Conservation (phyloP, 2,113 vertebrate species). For the Sturnira hondurensis region DNA sequence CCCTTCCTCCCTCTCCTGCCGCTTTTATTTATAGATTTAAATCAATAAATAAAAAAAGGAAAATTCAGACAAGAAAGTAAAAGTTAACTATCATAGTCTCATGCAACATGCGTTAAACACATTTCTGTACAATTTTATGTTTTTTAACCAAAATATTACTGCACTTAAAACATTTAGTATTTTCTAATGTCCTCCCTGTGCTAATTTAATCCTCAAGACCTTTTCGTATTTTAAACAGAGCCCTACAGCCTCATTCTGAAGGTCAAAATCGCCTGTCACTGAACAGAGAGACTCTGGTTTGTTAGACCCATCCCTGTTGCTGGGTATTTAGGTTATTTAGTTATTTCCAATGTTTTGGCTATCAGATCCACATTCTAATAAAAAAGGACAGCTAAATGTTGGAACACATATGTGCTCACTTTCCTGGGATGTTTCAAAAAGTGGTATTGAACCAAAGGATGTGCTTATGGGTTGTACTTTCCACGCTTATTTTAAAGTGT, state of each 20-base stretch:
- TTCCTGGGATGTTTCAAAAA: neutral
- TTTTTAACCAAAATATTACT: neutral
- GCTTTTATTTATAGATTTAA: too few relatives aligned
- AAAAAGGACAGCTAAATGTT: neutral
- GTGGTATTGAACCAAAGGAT: neutral
- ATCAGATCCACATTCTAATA: neutral
- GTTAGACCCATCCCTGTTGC: neutral
- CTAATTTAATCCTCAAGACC: neutral
- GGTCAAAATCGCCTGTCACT: neutral
- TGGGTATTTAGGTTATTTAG: neutral
- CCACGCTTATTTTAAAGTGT: neutral
- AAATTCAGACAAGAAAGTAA: neutral
- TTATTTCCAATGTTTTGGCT: neutral
- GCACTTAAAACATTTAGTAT: neutral
- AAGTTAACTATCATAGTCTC: neutral
- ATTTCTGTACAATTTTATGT: neutral
- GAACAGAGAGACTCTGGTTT: neutral
- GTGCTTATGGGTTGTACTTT: neutral
- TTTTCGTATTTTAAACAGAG: neutral
- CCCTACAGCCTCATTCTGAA: neutral
- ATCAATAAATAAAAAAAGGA: neutral
- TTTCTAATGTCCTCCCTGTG: neutral
- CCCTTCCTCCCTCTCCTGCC: too few relatives aligned
- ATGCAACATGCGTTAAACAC: neutral
- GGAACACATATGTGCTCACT: neutral